A percentile compares a stretch with the other conserved stretches of the same genome.
phyloP scores from a whole-genome alignment of 1,140 invertebrate species.

The Calliopsis andreniformis region DNA sequence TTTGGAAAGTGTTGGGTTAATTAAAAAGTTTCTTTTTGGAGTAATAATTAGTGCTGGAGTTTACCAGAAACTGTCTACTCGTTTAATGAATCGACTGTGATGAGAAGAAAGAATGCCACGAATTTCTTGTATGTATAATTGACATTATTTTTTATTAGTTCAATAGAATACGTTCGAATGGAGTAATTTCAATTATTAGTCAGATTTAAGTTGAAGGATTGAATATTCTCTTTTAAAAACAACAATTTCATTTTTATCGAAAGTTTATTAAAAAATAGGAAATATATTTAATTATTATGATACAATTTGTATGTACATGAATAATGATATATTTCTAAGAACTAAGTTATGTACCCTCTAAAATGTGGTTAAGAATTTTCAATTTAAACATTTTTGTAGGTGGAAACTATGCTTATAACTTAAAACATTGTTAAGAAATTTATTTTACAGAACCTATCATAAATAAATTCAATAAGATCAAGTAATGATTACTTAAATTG shows the following conservation, averaged over 20 bases:
- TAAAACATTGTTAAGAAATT: neutral
- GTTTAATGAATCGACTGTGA: too few relatives aligned
- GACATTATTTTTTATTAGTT: too few relatives aligned
- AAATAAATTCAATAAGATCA: neutral
- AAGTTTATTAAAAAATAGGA: constrained; percentile 57
- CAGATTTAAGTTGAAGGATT: too few relatives aligned
- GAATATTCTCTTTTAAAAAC: neutral
- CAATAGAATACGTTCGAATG: too few relatives aligned
- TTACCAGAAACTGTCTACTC: too few relatives aligned
- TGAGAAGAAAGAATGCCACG: too few relatives aligned
- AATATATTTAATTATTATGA: constrained; percentile 39
- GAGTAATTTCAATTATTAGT: too few relatives aligned
- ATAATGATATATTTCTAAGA: neutral
- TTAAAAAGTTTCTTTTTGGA: too few relatives aligned
- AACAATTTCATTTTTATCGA: constrained; percentile 1
- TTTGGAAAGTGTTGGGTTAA: neutral
- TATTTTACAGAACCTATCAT: constrained; percentile 2
- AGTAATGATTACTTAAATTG: neutral
- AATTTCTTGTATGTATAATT: too few relatives aligned
- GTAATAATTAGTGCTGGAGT: too few relatives aligned
- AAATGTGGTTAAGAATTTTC: constrained; percentile 4
- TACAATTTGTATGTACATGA: constrained; percentile 52
- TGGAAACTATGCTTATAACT: neutral
- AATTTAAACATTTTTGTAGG: neutral
- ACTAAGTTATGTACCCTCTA: neutral